phyloP scores from a whole-genome alignment of 2,888 invertebrate genomes.

The Agrenia bidenticulata region DNA sequence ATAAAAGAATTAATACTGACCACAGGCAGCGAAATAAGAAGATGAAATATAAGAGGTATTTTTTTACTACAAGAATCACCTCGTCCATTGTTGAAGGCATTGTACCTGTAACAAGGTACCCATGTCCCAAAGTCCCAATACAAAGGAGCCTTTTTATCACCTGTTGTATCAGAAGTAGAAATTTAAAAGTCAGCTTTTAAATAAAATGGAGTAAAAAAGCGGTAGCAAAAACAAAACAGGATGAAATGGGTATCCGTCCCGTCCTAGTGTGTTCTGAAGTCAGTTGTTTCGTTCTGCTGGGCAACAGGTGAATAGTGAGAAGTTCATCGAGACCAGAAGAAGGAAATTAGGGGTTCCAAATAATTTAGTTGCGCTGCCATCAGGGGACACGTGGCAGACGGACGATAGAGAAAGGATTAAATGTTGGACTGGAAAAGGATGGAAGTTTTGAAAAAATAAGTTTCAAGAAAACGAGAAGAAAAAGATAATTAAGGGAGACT shows the following conservation, averaged over 20 bases:
- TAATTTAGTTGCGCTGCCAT: neutral
- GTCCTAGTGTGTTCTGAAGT: neutral
- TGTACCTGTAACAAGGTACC: neutral
- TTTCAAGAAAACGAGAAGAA: conserved; percentile 2
- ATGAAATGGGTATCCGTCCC: conserved; percentile 8
- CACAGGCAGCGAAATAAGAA: too few relatives aligned
- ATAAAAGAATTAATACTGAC: too few relatives aligned
- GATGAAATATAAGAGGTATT: too few relatives aligned
- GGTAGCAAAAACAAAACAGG: conserved; percentile 5
- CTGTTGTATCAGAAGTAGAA: conserved; percentile 13
- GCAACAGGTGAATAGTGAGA: conserved; percentile 20
- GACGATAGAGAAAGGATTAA: conserved; percentile 13
- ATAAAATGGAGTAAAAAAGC: conserved; percentile 4
- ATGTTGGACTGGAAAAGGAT: neutral
- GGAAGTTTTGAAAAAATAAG: conserved; percentile 14
- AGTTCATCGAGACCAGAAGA: neutral
- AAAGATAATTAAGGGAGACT: conserved; percentile 18
- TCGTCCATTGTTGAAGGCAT: neutral
- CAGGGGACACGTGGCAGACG: conserved; percentile 21
- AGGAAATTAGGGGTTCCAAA: conserved; percentile 14
- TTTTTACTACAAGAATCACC: too few relatives aligned
- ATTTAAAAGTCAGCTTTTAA: conserved; percentile 19
- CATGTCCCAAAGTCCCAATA: neutral
- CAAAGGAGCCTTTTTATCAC: conserved; percentile 16
- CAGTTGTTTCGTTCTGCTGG: conserved; percentile 7